These are phyloP conservation scores for Picus viridis DNA, from an alignment of 2,797 vertebrate species.

Conservation along the genomic window DNA sequence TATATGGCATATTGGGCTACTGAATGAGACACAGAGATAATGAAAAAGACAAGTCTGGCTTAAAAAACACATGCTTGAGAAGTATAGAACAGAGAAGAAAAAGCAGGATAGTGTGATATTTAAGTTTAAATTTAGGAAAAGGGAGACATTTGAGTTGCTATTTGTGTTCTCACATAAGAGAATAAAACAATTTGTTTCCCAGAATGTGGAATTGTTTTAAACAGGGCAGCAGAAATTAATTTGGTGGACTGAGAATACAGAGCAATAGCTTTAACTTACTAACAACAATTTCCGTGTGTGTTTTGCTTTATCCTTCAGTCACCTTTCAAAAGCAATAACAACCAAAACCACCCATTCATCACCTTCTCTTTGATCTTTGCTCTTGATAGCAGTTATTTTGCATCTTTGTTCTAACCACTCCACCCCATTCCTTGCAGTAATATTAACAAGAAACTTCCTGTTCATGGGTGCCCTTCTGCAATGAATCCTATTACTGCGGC, in stretches of 20 bases:
- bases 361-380: constrained; percentile 35
- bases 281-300: not conserved
- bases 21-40: not conserved
- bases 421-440: constrained; percentile 53
- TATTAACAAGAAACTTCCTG: constrained; percentile 49
- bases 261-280: not conserved
- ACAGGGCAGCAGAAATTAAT: not conserved
- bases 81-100: not conserved
- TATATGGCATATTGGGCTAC: not conserved
- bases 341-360: constrained; percentile 11
- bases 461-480: not conserved
- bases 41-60: not conserved
- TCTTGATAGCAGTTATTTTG: constrained; percentile 29
- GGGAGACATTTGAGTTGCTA: not conserved
- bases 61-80: not conserved
- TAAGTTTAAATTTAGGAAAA: not conserved
- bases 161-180: not conserved
- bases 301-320: constrained; percentile 33
- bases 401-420: constrained; percentile 13
- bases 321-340: constrained; percentile 32
- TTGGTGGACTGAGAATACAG: not conserved
- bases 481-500: not conserved
- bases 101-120: not conserved
- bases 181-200: not conserved
- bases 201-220: not conserved